phyloP scores from a whole-genome alignment of 2,797 vertebrate species.

The Okamejei kenojei region DNA sequence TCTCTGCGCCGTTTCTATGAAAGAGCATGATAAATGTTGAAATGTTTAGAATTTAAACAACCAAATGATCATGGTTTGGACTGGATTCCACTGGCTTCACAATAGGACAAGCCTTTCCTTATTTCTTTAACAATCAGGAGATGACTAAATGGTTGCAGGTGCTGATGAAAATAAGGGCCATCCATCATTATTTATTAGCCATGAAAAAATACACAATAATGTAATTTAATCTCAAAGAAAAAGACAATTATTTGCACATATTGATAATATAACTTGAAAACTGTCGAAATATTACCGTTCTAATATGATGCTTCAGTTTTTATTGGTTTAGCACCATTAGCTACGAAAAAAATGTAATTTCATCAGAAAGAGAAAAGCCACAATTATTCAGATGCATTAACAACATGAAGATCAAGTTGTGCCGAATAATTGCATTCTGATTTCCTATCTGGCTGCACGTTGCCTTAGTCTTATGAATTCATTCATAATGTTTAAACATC shows the following conservation, averaged over 20 bases:
- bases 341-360: slow-evolving; percentile 98
- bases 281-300: slow-evolving; percentile 79
- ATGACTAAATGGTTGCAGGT: slow-evolving; percentile 99
- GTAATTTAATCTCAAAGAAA: slow-evolving; percentile 98
- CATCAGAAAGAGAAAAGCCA: slow-evolving; percentile 75
- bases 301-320: slow-evolving; percentile 99
- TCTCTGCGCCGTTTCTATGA: background rate
- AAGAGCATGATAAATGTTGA: background rate
- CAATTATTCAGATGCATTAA: slow-evolving; percentile 90
- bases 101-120: slow-evolving; percentile 17
- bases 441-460: slow-evolving; percentile 23
- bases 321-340: slow-evolving; percentile 90
- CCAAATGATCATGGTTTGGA: background rate
- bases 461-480: slow-evolving; percentile 30
- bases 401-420: slow-evolving; percentile 55
- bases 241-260: slow-evolving; percentile 99
- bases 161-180: slow-evolving; percentile 99
- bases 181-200: slow-evolving; percentile 99
- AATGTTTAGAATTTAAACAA: slow-evolving; percentile 21
- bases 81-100: slow-evolving; percentile 22
- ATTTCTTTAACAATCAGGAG: slow-evolving; percentile 83
- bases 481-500: slow-evolving; percentile 25
- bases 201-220: slow-evolving; percentile 99
- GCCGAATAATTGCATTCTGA: slow-evolving; percentile 33
- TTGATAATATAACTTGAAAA: slow-evolving; percentile 99